Conservation (phyloP, 1,140 invertebrate genomes). For the Aleiodes sp. region DNA sequence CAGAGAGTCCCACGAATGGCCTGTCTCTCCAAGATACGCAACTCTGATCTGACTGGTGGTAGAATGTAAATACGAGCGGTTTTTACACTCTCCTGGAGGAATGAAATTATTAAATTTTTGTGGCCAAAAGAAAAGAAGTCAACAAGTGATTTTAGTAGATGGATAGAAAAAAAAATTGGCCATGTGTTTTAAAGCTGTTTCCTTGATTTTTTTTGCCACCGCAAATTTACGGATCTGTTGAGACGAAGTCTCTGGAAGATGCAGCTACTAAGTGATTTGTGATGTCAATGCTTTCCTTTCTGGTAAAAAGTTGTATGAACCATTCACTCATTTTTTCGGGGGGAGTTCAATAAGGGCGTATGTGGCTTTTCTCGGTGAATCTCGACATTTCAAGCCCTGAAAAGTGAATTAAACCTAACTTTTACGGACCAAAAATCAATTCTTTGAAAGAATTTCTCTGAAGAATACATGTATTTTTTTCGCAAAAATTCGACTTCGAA, state of each 20-base stretch:
- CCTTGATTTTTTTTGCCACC: not conserved
- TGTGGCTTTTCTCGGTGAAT: too few species aligned
- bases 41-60: not conserved
- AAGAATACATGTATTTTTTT: too few species aligned
- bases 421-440: too few species aligned
- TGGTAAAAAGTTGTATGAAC: too few species aligned
- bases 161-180: not conserved
- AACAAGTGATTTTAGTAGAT: not conserved
- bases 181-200: not conserved
- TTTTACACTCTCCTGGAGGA: not conserved
- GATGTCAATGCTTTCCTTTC: not conserved
- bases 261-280: not conserved
- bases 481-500: too few species aligned
- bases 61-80: not conserved
- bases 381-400: too few species aligned
- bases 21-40: not conserved
- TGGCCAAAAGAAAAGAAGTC: too few species aligned
- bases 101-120: constrained; percentile 3
- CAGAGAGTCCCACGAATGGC: constrained; percentile 6
- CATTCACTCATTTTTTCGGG: too few species aligned
- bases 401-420: too few species aligned
- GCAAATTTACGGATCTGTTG: not conserved
- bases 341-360: too few species aligned
- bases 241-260: too few species aligned
- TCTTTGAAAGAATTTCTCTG: too few species aligned